Conservation (phyloP, 1,140 invertebrate genomes). For the Drosophila willistoni region DNA sequence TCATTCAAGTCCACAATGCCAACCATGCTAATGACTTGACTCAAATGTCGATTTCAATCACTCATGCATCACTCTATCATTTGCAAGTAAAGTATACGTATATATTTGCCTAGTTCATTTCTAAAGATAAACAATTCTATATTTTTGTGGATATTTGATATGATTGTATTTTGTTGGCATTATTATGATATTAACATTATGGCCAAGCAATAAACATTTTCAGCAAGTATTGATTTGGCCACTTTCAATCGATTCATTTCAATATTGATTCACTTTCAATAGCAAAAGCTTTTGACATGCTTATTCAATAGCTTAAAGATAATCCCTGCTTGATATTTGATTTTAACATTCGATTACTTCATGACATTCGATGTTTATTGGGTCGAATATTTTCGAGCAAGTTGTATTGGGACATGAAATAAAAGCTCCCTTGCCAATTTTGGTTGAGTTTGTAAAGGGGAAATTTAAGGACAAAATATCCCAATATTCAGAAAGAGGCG, state of each 20-base stretch:
- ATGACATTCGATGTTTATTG: background rate
- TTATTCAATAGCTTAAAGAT: background rate
- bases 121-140: too few species aligned
- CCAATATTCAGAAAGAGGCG: background rate
- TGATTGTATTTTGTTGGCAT: too few species aligned
- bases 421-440: background rate
- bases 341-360: background rate
- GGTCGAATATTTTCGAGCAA: background rate
- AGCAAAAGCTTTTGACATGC: background rate
- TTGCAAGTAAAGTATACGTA: too few species aligned
- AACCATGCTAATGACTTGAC: too few species aligned
- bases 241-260: background rate
- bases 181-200: too few species aligned
- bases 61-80: too few species aligned
- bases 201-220: too few species aligned
- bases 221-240: background rate
- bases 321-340: background rate
- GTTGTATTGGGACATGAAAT: background rate
- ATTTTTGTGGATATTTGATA: too few species aligned
- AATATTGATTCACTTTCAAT: background rate
- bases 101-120: too few species aligned
- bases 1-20: too few species aligned
- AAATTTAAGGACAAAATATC: background rate
- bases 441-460: background rate
- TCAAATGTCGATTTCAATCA: too few species aligned